Evolutionary conservation across 2,888 invertebrate species (phyloP), one percentile per base, ranked within the genome.

Genomic region (Crossocerus cetratus): DNA sequence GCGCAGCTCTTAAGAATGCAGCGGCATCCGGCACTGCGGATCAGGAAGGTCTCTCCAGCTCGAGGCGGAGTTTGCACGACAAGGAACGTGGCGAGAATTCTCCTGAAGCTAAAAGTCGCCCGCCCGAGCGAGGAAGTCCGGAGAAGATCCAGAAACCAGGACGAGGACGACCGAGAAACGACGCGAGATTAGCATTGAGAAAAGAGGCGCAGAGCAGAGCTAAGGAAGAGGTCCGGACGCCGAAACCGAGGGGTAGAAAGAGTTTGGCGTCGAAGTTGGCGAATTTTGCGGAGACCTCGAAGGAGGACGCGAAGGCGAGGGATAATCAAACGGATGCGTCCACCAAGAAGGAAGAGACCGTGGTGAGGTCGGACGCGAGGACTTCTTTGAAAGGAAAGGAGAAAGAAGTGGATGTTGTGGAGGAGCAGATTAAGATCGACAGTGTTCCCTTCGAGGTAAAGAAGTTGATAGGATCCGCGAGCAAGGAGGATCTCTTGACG

Each of bases 381-480:
- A 83, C 78, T 13, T 79, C 73, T 4, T 78, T 73, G 0, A 77
- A 75, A 62, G 58, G 70, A 74, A 76, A 53, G 58, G 73, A 45
- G 80, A 83, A 2, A 77, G 72, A 8, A 56, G 2, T 23, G 2
- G 80, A 80, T 5, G 69, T 77, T 3, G 61, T 76, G 13, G 80
- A 81, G 2, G 67, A 75, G 21, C 63, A 74, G 3, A 73, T 83
- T 0, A 80, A 80, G 32, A 65, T 84, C 0, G 74, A 68, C 11
- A 70, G 72, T 11, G 76, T 85, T 0, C 80, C 83, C 1, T 78
- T 79, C 20, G 86, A 85, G 57, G 85, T 84, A 16, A 84, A 82
- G 60, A 86, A 83, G 60, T 69, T 86, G 0, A 69, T 86, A n/a
- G 82, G 74, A 0, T 62, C 78, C 0, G 69, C 56, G 16, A 73